phyloP scores from a whole-genome alignment of 2,888 invertebrate genomes.

The Malthinus flaveolus region DNA sequence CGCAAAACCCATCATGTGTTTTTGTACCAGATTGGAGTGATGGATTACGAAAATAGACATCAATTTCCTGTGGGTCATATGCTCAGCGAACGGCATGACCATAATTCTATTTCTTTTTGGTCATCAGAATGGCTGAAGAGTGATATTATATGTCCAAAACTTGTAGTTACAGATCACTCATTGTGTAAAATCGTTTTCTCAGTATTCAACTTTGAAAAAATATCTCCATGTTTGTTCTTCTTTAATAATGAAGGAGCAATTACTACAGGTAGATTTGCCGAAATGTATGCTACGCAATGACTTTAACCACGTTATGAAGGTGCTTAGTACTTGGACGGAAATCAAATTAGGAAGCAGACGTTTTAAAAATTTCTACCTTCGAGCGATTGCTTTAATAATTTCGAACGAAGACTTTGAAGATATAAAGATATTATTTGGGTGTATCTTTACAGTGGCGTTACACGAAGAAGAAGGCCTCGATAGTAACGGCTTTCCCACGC shows the following conservation, averaged over 20 bases:
- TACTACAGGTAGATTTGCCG: background rate
- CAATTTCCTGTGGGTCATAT: slow-evolving; percentile 3
- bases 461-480: background rate
- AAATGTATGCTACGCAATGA: slow-evolving; percentile 3
- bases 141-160: slow-evolving; percentile 5
- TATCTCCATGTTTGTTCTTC: slow-evolving; percentile 3
- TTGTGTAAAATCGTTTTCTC: slow-evolving; percentile 2
- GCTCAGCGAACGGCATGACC: background rate
- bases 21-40: slow-evolving; percentile 9
- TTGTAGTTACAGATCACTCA: slow-evolving; percentile 8
- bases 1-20: slow-evolving; percentile 4
- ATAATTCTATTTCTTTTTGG: slow-evolving; percentile 10
- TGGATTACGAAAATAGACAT: background rate
- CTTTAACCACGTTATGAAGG: background rate
- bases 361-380: background rate
- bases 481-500: background rate
- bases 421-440: background rate
- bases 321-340: slow-evolving; percentile 1
- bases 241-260: background rate
- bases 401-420: background rate
- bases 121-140: slow-evolving; percentile 4
- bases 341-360: background rate
- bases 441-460: background rate
- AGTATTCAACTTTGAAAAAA: background rate
- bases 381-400: background rate